These are phyloP conservation scores for Arenaria interpres DNA, from an alignment of 2,113 vertebrate species.

Conservation along the genomic window DNA sequence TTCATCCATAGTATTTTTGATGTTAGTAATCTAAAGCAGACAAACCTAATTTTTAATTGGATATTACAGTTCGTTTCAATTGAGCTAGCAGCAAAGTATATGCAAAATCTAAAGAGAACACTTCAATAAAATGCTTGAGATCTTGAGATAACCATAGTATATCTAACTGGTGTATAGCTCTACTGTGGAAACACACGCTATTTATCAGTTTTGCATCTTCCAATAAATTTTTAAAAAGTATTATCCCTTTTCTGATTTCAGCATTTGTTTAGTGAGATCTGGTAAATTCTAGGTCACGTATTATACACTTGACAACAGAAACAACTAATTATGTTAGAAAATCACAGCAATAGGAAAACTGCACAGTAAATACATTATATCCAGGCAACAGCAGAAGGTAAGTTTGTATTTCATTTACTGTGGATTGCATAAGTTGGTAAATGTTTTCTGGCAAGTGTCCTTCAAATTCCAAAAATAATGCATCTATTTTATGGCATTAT, in stretches of 20 bases:
- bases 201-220: background rate
- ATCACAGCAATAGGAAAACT: background rate
- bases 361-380: background rate
- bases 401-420: conserved; percentile 4
- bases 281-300: conserved; percentile 2
- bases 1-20: background rate
- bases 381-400: conserved; percentile 17
- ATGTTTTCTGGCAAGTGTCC: conserved; percentile 23
- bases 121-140: background rate
- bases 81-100: background rate
- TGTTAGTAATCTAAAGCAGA: background rate
- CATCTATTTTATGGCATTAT: background rate
- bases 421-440: background rate
- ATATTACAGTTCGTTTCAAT: background rate
- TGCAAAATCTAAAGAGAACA: background rate
- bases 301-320: background rate
- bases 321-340: conserved; percentile 8
- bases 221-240: background rate
- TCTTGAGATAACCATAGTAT: background rate
- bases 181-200: background rate
- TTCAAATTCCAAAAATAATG: conserved; percentile 34
- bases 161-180: background rate
- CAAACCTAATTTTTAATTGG: background rate
- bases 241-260: background rate
- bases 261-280: background rate